Evolutionary conservation across 1,140 invertebrate species (phyloP).

Genomic region (Dinothrombium tinctorium): DNA sequence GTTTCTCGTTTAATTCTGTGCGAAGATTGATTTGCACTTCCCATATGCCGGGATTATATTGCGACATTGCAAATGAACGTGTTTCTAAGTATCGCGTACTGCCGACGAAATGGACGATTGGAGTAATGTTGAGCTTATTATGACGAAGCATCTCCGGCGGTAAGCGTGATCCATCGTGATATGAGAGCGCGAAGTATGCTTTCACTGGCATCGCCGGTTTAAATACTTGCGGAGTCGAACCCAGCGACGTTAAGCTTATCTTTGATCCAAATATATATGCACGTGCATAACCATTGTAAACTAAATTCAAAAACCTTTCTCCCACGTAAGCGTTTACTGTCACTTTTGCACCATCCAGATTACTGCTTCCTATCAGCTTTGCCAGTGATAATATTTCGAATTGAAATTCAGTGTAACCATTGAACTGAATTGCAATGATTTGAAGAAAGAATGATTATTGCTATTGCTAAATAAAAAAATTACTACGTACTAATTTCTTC

Average conservation of each 20-base stretch:
- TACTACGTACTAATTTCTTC: conserved; percentile 1
- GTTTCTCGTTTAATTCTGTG: conserved; percentile 10
- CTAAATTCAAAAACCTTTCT: conserved; percentile 58
- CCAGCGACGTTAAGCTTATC: conserved; percentile 53
- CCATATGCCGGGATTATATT: conserved; percentile 39
- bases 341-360: conserved; percentile 51
- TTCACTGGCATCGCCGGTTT: conserved; percentile 73
- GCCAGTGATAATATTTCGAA: conserved; percentile 57
- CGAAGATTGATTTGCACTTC: conserved; percentile 46
- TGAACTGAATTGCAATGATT: conserved; percentile 34
- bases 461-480: neutral
- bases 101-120: conserved; percentile 23
- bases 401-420: conserved; percentile 56
- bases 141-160: conserved; percentile 28
- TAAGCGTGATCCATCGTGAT: conserved; percentile 47
- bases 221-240: conserved; percentile 69
- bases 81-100: conserved; percentile 18
- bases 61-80: conserved; percentile 22
- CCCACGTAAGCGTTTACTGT: conserved; percentile 65
- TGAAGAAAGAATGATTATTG: too few relatives aligned
- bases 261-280: conserved; percentile 65
- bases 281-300: conserved; percentile 48
- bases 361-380: conserved; percentile 25
- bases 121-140: conserved; percentile 23
- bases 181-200: conserved; percentile 40